Percentiles rank a stretch among this genome's conserved stretches.
Evolutionary conservation across 2,113 vertebrate genomes (phyloP).

Genomic region (Murina feae): DNA sequence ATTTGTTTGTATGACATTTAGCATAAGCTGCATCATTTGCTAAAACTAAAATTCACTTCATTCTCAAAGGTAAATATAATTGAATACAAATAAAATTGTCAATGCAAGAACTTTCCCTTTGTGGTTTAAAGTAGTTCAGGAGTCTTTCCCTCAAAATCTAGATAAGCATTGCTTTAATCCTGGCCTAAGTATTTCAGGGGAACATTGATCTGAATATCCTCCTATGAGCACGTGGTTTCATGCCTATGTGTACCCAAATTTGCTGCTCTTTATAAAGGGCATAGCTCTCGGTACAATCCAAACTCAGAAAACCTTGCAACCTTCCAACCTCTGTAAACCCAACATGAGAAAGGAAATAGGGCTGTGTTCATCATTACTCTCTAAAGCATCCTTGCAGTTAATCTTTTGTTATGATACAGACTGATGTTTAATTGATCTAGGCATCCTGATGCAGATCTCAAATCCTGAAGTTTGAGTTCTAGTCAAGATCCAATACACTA

Average conservation of each 20-base stretch:
- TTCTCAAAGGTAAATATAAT: not conserved
- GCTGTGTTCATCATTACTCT: not conserved
- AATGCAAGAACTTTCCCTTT: not conserved
- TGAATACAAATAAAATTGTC: slow-evolving; percentile 5
- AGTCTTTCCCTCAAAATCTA: not conserved
- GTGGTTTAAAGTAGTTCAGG: not conserved
- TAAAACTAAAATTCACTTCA: slow-evolving; percentile 21
- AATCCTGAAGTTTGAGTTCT: not conserved
- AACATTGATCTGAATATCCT: not conserved
- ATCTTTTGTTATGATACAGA: not conserved
- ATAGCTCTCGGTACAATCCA: not conserved
- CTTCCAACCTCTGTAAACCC: not conserved
- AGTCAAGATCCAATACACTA: not conserved
- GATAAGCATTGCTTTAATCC: not conserved
- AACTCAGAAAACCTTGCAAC: not conserved
- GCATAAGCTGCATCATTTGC: not conserved
- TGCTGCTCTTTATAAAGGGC: not conserved
- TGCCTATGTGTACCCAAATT: not conserved
- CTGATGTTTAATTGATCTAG: not conserved
- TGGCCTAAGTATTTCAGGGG: not conserved
- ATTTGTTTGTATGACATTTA: slow-evolving; percentile 26
- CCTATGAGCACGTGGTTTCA: not conserved
- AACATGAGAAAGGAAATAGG: not conserved
- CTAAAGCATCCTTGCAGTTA: not conserved
- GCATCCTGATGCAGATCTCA: not conserved